Conservation (phyloP, 2,888 invertebrate species). For the Cabera pusaria region DNA sequence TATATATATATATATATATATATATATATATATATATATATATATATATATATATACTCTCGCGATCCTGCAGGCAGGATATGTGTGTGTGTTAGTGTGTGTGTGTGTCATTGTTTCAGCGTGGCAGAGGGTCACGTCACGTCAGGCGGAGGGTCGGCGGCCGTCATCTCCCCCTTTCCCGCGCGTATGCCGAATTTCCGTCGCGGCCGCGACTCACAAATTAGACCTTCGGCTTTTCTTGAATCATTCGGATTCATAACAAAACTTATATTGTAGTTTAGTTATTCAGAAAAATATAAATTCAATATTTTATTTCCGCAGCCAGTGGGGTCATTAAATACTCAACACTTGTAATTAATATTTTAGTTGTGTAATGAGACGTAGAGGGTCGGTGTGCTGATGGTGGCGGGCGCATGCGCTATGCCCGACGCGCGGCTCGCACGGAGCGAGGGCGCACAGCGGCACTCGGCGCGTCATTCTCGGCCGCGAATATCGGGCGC, state of each 20-base stretch:
- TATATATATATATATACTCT: not conserved
- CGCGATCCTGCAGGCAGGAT: too few species aligned
- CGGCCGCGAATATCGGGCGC: constrained; percentile 53
- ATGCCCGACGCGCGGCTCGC: constrained; percentile 21
- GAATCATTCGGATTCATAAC: constrained; percentile 1
- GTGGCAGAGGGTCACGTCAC: constrained; percentile 11
- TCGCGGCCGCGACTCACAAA: not conserved
- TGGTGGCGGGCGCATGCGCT: constrained; percentile 45
- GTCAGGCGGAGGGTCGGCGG: too few species aligned
- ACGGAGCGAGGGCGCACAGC: constrained; percentile 17
- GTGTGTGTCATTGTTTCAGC: constrained; percentile 1
- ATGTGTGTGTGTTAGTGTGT: too few species aligned
- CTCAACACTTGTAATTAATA: too few species aligned
- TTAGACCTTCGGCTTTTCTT: not conserved
- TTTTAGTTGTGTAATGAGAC: too few species aligned
- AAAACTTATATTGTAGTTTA: too few species aligned
- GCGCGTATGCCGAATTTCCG: constrained; percentile 4
- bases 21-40: too few species aligned
- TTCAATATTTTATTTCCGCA: too few species aligned
- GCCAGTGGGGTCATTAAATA: too few species aligned
- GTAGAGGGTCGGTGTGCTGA: too few species aligned
- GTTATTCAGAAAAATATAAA: too few species aligned
- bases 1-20: too few species aligned
- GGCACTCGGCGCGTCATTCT: constrained; percentile 42
- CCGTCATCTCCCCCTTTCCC: not conserved